phyloP scores from a whole-genome alignment of 2,113 vertebrate species.

The Brienomyrus brachyistius region DNA sequence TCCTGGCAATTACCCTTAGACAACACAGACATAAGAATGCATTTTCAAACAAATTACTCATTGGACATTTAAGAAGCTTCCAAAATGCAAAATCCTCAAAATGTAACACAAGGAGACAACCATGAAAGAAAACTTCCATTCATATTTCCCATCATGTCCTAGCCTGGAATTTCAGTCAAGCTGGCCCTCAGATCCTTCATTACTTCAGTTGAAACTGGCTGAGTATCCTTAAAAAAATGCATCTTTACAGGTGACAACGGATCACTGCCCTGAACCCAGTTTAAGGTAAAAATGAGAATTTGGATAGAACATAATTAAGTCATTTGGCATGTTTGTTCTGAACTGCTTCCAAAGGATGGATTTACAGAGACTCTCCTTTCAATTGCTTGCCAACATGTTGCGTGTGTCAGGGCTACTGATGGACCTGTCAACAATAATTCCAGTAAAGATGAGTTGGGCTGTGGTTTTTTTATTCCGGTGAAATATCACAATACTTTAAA shows the following conservation, averaged over 20 bases:
- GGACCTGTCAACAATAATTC: constrained; percentile 2
- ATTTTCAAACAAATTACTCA: background rate
- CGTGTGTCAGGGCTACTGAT: background rate
- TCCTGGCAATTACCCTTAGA: background rate
- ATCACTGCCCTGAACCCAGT: background rate
- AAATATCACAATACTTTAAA: constrained; percentile 10
- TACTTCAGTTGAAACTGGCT: background rate
- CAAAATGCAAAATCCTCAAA: background rate
- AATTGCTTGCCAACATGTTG: background rate
- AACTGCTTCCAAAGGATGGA: background rate
- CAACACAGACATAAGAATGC: background rate
- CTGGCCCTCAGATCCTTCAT: background rate
- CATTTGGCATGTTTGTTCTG: background rate
- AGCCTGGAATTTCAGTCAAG: background rate
- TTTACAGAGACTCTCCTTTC: background rate
- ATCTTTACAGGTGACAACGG: background rate
- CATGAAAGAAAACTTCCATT: background rate
- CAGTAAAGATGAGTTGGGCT: background rate
- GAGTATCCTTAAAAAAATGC: background rate
- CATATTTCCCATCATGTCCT: background rate
- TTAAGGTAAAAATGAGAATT: background rate
- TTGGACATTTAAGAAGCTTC: background rate
- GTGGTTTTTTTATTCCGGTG: background rate
- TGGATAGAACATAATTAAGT: background rate
- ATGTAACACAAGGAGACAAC: background rate